Conservation (phyloP, 1,140 invertebrate genomes). For the Diachasmimorpha longicaudata region DNA sequence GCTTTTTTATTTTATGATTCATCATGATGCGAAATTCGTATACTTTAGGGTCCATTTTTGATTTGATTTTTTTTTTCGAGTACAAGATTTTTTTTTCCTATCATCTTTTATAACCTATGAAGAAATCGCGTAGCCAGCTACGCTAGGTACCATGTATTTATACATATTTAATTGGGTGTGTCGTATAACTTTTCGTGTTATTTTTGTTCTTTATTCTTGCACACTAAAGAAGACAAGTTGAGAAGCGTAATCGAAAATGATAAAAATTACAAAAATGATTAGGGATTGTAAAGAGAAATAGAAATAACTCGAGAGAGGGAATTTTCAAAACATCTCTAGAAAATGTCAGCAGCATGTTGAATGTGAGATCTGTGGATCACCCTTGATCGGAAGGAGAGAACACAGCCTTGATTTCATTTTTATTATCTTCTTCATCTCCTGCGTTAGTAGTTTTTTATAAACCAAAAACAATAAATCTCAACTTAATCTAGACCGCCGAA, state of each 20-base stretch:
- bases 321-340: neutral
- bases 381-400: constrained; percentile 17
- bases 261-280: neutral
- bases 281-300: neutral
- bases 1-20: constrained; percentile 6
- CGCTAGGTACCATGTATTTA: constrained; percentile 32
- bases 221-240: neutral
- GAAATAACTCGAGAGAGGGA: neutral
- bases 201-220: neutral
- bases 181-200: neutral
- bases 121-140: constrained; percentile 40
- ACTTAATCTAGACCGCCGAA: constrained; percentile 1
- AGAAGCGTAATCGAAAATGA: neutral
- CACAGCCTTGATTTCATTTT: constrained; percentile 27
- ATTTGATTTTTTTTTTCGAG: neutral
- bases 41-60: neutral
- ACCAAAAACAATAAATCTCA: constrained; percentile 2
- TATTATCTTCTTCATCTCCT: neutral
- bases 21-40: neutral
- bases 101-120: constrained; percentile 15
- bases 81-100: constrained; percentile 2
- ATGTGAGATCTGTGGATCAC: constrained; percentile 30
- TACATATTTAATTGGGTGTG: neutral
- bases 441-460: neutral
- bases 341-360: constrained; percentile 17